Evolutionary conservation across 2,888 invertebrate genomes (phyloP).

Genomic region (Teinopalpus imperialis): DNA sequence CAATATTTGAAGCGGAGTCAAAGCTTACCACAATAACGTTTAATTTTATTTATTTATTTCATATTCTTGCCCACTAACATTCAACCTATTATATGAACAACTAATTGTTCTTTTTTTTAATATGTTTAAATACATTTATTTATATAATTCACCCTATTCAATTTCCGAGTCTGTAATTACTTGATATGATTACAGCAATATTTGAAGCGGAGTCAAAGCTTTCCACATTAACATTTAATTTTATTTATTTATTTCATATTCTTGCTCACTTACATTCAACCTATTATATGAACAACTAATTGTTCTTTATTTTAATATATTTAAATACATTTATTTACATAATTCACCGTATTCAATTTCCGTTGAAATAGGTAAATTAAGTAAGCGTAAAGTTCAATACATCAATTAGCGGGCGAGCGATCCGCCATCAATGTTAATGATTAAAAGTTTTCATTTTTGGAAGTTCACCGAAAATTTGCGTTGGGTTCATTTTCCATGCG

Average conservation of each 20-base stretch:
- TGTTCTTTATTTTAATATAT: no score
- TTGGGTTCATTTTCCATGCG: slow-evolving; percentile 36
- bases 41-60: slow-evolving; percentile 19
- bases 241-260: slow-evolving; percentile 17
- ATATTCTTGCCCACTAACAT: slow-evolving; percentile 6
- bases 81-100: no score
- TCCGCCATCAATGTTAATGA: slow-evolving; percentile 19
- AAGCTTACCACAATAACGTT: slow-evolving; percentile 18
- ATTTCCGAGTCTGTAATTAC: slow-evolving; percentile 22
- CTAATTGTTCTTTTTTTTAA: no score
- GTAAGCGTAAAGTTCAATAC: slow-evolving; percentile 18
- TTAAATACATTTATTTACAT: neutral
- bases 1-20: slow-evolving; percentile 21
- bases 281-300: no score
- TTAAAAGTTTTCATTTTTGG: slow-evolving; percentile 19
- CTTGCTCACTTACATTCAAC: no score
- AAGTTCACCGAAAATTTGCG: slow-evolving; percentile 19
- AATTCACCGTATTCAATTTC: neutral
- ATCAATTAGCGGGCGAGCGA: slow-evolving; percentile 14
- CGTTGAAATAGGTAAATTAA: slow-evolving; percentile 2
- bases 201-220: slow-evolving; percentile 22
- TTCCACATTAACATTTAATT: slow-evolving; percentile 19
- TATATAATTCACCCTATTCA: neutral
- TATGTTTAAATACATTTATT: no score
- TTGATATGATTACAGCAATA: slow-evolving; percentile 14